Evolutionary conservation across 1,140 invertebrate genomes (phyloP).

Genomic region (Drosophila tropicalis): DNA sequence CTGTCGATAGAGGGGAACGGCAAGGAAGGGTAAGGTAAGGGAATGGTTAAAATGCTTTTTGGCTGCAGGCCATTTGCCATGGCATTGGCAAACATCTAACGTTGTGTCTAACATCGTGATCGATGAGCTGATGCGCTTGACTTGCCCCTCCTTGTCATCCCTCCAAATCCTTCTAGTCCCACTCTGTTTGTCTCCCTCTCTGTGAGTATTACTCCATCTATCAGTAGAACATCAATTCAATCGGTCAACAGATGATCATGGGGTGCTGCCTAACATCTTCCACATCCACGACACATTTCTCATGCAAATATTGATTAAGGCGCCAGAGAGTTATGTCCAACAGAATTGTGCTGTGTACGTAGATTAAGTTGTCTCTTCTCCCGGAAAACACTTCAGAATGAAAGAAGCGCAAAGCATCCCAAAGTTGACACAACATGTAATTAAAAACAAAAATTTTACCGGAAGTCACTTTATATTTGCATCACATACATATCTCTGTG

Average conservation of each 20-base stretch:
- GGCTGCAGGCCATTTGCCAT: constrained; percentile 39
- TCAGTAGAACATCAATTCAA: constrained; percentile 4
- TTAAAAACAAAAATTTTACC: too few species aligned
- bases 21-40: background rate
- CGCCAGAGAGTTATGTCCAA: constrained; percentile 13
- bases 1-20: background rate
- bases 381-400: too few species aligned
- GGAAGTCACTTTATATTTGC: too few species aligned
- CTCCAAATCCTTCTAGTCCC: background rate
- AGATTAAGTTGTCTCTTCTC: too few species aligned
- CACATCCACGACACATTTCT: constrained; percentile 41
- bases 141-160: constrained; percentile 9
- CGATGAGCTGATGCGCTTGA: constrained; percentile 60
- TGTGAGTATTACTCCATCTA: background rate
- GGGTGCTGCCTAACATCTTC: constrained; percentile 22
- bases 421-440: too few species aligned
- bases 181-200: background rate
- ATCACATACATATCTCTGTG: too few species aligned
- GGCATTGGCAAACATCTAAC: constrained; percentile 28
- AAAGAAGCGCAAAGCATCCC: too few species aligned
- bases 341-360: background rate
- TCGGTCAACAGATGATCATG: constrained; percentile 32
- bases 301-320: constrained; percentile 61
- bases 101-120: constrained; percentile 46
- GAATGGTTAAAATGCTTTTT: constrained; percentile 44